A percentile compares a stretch with the other conserved stretches of the same genome.
Evolutionary conservation across 2,113 vertebrate species (phyloP).

Genomic region (Chionis minor): DNA sequence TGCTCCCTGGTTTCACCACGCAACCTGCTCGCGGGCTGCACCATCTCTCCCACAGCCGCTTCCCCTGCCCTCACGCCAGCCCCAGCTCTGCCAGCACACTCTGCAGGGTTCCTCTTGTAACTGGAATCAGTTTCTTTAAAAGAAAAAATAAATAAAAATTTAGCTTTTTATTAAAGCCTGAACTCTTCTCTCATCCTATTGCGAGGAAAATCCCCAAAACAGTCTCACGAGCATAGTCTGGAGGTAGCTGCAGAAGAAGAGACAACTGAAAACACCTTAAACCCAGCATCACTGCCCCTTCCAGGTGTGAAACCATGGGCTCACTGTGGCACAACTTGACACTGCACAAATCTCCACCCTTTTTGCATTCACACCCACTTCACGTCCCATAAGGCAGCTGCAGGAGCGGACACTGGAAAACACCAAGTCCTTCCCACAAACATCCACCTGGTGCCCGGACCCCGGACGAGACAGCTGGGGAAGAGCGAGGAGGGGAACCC

Average conservation of each 20-base stretch:
- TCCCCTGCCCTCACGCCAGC: background rate
- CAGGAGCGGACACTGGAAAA: accelerated
- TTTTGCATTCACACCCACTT: accelerated
- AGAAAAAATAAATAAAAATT: background rate
- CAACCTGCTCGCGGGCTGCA: background rate
- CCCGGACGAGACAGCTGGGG: no score
- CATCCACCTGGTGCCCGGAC: accelerated
- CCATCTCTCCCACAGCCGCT: accelerated
- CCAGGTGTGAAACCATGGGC: background rate
- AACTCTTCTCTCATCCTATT: background rate
- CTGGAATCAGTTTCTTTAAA: background rate
- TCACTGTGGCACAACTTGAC: accelerated
- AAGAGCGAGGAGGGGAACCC: accelerated
- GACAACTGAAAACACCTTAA: background rate
- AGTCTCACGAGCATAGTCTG: background rate
- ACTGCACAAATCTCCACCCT: background rate
- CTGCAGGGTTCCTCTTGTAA: background rate
- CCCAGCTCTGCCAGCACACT: background rate
- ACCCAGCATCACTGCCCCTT: background rate
- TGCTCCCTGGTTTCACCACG: background rate
- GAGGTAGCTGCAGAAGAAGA: accelerated
- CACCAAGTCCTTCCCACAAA: accelerated
- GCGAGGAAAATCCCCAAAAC: background rate
- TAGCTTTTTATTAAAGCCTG: background rate
- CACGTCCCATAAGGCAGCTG: accelerated